These are phyloP conservation scores for Phainopepla nitens DNA, from an alignment of 2,113 vertebrate genomes.

Conservation along the genomic window DNA sequence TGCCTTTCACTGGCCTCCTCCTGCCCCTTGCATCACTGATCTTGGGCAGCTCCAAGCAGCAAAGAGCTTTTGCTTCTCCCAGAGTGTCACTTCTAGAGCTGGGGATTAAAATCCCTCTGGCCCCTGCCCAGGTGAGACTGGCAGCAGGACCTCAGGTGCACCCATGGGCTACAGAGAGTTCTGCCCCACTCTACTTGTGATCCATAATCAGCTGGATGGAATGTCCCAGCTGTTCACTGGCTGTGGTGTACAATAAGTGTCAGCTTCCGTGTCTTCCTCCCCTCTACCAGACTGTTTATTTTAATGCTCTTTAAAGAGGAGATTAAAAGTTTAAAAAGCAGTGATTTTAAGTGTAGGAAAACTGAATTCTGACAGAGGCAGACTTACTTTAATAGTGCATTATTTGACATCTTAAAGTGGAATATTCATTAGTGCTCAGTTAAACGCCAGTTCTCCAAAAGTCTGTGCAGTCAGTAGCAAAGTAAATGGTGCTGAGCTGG, in stretches of 20 bases:
- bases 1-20: background rate
- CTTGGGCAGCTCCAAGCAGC: background rate
- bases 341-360: background rate
- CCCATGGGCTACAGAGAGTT: background rate
- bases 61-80: background rate
- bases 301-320: background rate
- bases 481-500: constrained; percentile 22
- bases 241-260: background rate
- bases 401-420: background rate
- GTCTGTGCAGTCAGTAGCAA: constrained; percentile 42
- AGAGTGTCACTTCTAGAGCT: background rate
- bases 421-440: background rate
- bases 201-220: background rate
- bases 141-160: background rate
- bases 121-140: background rate
- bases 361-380: background rate
- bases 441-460: background rate
- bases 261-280: background rate
- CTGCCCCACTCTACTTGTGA: background rate
- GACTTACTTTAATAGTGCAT: background rate
- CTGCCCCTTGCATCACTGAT: background rate
- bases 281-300: background rate
- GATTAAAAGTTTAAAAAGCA: background rate
- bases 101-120: background rate
- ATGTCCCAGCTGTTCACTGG: background rate